phyloP scores from a whole-genome alignment of 2,113 vertebrate species.

The Oreochromis niloticus region DNA sequence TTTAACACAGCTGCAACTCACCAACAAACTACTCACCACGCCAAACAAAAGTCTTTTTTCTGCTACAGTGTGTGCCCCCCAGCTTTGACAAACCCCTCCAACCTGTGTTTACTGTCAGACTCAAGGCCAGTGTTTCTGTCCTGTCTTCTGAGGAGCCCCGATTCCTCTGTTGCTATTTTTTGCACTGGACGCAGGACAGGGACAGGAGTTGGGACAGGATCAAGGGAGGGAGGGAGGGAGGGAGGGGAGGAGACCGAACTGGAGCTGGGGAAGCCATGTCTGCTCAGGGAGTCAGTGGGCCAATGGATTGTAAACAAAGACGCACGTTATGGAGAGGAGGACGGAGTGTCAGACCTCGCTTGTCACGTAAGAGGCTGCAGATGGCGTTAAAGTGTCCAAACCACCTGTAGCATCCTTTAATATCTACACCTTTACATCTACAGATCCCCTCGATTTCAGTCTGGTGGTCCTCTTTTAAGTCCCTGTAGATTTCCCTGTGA shows the following conservation, averaged over 20 bases:
- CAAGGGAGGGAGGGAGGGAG: not conserved
- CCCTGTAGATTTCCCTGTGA: not conserved
- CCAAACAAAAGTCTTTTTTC: conserved; percentile 5
- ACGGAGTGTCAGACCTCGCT: not conserved
- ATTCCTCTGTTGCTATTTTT: conserved; percentile 57
- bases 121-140: conserved; percentile 25
- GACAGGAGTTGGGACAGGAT: conserved; percentile 11
- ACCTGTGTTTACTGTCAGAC: conserved; percentile 32
- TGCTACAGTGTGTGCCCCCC: not conserved
- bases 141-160: conserved; percentile 31
- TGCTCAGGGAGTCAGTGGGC: not conserved
- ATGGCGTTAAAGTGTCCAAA: not conserved
- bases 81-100: conserved; percentile 2
- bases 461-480: not conserved
- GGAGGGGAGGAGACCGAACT: conserved; percentile 18
- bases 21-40: conserved; percentile 46
- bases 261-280: conserved; percentile 50
- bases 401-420: not conserved
- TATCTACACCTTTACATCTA: not conserved
- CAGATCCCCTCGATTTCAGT: not conserved
- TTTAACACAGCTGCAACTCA: not conserved
- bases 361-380: not conserved
- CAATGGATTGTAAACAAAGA: conserved; percentile 63
- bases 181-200: conserved; percentile 26
- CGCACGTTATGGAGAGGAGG: not conserved